A percentile compares a stretch with the other conserved stretches of the same genome.
Conservation (phyloP, 2,888 invertebrate species). For the Sarcophaga variegata region DNA sequence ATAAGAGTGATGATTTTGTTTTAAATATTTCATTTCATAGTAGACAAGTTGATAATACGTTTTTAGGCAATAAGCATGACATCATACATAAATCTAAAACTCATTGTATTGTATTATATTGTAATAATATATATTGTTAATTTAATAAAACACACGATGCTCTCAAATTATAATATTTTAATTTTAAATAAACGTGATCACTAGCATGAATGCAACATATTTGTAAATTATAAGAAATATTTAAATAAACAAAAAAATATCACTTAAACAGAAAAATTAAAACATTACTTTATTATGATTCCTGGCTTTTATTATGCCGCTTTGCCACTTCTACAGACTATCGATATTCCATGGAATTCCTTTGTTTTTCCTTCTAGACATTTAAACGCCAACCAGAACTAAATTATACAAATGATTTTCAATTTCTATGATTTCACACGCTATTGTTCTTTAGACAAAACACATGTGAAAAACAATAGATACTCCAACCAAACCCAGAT, state of each 20-base stretch:
- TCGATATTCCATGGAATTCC: constrained; percentile 48
- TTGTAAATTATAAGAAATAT: not conserved
- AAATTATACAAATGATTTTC: constrained; percentile 80
- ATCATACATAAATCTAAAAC: not conserved
- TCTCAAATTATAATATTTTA: constrained; percentile 50
- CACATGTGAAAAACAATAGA: constrained; percentile 42
- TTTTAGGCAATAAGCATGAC: too few species aligned
- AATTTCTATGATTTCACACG: constrained; percentile 74
- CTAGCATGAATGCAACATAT: constrained; percentile 44
- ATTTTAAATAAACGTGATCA: constrained; percentile 50
- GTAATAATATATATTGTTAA: not conserved
- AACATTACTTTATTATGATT: too few species aligned
- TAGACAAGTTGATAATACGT: too few species aligned
- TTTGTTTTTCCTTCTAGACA: constrained; percentile 54
- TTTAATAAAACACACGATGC: constrained; percentile 38
- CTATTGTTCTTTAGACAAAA: constrained; percentile 66
- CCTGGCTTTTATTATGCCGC: not conserved
- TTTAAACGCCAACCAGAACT: constrained; percentile 79
- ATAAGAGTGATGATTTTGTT: constrained; percentile 26
- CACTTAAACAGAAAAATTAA: constrained; percentile 61
- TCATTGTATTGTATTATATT: not conserved
- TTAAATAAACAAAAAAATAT: constrained; percentile 71
- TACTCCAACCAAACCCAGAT: not conserved
- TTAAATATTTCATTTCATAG: not conserved
- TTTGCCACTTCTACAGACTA: constrained; percentile 48